phyloP scores from a whole-genome alignment of 2,888 invertebrate genomes.

The Agrotis clavis region DNA sequence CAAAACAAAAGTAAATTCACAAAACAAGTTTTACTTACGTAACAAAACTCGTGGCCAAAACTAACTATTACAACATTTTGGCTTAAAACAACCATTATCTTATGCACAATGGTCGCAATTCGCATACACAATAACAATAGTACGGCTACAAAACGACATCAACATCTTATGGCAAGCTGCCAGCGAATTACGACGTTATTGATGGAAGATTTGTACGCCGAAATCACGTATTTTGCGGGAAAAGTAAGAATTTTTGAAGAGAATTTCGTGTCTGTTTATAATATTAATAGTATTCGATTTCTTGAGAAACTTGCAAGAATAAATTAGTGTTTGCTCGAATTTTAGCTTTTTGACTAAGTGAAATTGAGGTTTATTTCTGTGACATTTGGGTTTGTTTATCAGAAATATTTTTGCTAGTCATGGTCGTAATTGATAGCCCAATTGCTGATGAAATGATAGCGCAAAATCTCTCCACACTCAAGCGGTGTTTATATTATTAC shows the following conservation, averaged over 20 bases:
- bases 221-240: neutral
- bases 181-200: slow-evolving; percentile 28
- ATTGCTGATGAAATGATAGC: slow-evolving; percentile 1
- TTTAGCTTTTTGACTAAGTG: neutral
- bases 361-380: neutral
- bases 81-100: slow-evolving; percentile 29
- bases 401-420: neutral
- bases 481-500: too few relatives aligned
- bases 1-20: too few relatives aligned
- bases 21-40: neutral
- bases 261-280: neutral
- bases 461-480: neutral
- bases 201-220: slow-evolving; percentile 13
- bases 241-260: neutral
- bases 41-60: neutral
- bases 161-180: slow-evolving; percentile 42
- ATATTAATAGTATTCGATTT: neutral
- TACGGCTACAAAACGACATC: slow-evolving; percentile 14
- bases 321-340: neutral
- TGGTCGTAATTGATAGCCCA: neutral
- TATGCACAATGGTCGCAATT: slow-evolving; percentile 37
- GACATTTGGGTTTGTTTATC: neutral
- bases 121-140: slow-evolving; percentile 21
- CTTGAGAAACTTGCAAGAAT: neutral
- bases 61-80: slow-evolving; percentile 25